These are phyloP conservation scores for Osmoderma eremita DNA, from an alignment of 2,888 invertebrate species.

Conservation along the genomic window DNA sequence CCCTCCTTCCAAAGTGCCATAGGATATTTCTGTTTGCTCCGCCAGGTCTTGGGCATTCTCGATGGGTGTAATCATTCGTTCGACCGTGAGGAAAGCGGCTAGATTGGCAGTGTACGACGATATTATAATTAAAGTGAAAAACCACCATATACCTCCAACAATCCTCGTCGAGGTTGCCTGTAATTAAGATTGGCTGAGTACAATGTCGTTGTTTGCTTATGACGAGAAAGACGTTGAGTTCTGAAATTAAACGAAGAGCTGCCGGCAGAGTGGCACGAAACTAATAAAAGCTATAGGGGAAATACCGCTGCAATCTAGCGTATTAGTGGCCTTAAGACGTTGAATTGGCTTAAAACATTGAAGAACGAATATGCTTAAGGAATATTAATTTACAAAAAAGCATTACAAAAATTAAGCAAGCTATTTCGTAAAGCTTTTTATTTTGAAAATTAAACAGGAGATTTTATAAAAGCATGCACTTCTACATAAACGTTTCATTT, in stretches of 20 bases:
- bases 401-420: no score
- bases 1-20: slow-evolving; percentile 84
- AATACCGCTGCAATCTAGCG: no score
- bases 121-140: slow-evolving; percentile 90
- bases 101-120: slow-evolving; percentile 93
- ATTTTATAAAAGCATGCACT: no score
- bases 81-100: slow-evolving; percentile 91
- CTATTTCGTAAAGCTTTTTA: no score
- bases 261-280: neutral
- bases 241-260: neutral
- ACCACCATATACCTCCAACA: slow-evolving; percentile 91
- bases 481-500: no score
- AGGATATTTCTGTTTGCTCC: slow-evolving; percentile 83
- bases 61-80: slow-evolving; percentile 87
- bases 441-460: no score
- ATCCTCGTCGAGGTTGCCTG: slow-evolving; percentile 80
- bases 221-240: neutral
- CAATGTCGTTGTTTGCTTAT: neutral
- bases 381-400: no score
- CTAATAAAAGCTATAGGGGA: neutral
- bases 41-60: slow-evolving; percentile 86
- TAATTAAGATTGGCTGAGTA: slow-evolving; percentile 12
- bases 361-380: no score
- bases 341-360: no score
- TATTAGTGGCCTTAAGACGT: no score